These are phyloP conservation scores for Seriola aureovittata DNA, from an alignment of 2,113 vertebrate genomes.

Conservation along the genomic window DNA sequence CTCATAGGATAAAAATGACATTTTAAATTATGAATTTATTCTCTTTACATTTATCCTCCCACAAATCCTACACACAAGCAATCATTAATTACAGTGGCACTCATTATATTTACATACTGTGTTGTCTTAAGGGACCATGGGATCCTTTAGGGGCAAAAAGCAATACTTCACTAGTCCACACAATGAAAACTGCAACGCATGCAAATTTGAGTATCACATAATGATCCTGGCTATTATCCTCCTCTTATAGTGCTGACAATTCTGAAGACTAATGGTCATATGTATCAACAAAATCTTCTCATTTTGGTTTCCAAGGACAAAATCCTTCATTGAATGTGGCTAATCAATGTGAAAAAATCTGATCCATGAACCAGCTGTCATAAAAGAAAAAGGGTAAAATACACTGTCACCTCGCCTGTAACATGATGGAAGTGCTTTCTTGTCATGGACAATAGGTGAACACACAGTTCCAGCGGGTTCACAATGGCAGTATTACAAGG, in stretches of 20 bases:
- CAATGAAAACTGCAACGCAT: conserved; percentile 24
- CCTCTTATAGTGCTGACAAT: conserved; percentile 9
- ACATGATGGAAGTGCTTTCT: conserved; percentile 64
- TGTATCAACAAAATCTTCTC: not conserved
- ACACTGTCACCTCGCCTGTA: conserved; percentile 24
- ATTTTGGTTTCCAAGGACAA: conserved; percentile 7
- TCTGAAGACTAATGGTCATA: conserved; percentile 7
- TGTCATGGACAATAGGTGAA: conserved; percentile 68
- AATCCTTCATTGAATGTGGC: not conserved
- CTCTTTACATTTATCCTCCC: not conserved
- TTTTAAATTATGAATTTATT: not conserved
- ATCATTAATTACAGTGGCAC: not conserved
- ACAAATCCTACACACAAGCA: not conserved
- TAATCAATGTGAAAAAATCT: not conserved
- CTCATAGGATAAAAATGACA: not conserved
- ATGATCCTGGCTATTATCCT: conserved; percentile 2
- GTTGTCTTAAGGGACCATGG: not conserved
- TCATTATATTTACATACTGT: not conserved
- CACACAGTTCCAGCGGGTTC: conserved; percentile 64
- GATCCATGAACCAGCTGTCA: not conserved
- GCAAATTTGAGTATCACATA: conserved; percentile 15
- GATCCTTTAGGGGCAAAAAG: not conserved
- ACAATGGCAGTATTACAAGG: conserved; percentile 80
- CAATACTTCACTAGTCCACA: conserved; percentile 23
- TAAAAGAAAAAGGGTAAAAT: not conserved